A percentile compares a stretch with the other conserved stretches of the same genome.
Conservation (phyloP, 2,797 vertebrate genomes). For the Malurus leucopterus region DNA sequence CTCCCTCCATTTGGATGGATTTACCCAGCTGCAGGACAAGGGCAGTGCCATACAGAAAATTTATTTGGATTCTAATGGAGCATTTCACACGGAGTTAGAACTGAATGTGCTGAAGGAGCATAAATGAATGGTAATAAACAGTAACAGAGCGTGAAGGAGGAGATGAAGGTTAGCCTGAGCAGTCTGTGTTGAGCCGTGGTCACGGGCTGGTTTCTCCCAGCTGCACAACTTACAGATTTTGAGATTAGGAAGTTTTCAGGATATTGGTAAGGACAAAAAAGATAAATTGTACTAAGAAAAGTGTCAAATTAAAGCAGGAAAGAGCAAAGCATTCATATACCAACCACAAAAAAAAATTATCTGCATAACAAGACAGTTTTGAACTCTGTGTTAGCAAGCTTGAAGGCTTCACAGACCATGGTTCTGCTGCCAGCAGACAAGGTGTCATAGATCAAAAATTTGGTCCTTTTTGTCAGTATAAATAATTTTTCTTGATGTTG, state of each 20-base stretch:
- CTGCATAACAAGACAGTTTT: neutral
- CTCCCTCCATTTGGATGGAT: neutral
- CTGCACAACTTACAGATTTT: neutral
- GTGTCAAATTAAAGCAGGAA: neutral
- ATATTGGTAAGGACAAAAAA: neutral
- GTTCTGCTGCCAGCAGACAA: neutral
- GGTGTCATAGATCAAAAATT: neutral
- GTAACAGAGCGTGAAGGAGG: conserved; percentile 26
- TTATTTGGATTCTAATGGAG: neutral
- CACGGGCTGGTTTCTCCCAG: neutral
- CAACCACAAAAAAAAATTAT: neutral
- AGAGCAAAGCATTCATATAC: neutral
- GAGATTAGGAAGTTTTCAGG: neutral
- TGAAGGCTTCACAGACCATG: neutral
- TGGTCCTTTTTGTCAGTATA: neutral
- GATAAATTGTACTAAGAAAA: neutral
- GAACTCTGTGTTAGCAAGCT: neutral
- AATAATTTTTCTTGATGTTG: neutral
- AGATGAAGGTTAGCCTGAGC: neutral
- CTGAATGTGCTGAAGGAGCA: neutral
- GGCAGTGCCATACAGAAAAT: neutral
- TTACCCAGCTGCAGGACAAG: neutral
- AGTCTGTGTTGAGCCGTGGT: neutral
- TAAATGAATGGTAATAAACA: conserved; percentile 15
- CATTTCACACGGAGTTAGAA: neutral